These are phyloP conservation scores for Cassiopea xamachana DNA, from an alignment of 30 jellyfish, hydroid and myxozoan genomes.

Conservation along the genomic window DNA sequence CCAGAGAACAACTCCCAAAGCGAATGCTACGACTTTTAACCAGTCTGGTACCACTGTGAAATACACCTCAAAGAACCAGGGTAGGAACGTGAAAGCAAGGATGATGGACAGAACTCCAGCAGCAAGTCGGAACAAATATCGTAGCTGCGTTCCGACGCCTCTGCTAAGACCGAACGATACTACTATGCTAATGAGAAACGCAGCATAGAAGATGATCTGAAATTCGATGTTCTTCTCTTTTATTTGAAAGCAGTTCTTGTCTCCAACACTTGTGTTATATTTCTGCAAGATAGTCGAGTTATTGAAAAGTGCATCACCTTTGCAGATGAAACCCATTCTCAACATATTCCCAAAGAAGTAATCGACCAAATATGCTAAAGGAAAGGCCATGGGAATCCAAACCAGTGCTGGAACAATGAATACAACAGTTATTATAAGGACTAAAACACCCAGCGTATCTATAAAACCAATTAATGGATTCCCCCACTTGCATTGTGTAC, in stretches of 20 bases:
- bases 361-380: constrained; percentile 68
- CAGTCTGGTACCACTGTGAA: constrained; percentile 45
- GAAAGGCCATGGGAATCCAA: constrained; percentile 83
- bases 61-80: constrained; percentile 82
- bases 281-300: background rate
- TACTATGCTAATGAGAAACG: constrained; percentile 17
- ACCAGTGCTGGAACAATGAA: constrained; percentile 61
- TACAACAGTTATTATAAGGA: constrained; percentile 55
- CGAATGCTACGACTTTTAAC: constrained; percentile 52
- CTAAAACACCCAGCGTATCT: constrained; percentile 46
- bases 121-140: constrained; percentile 17
- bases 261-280: background rate
- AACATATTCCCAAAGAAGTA: constrained; percentile 43
- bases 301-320: constrained; percentile 10
- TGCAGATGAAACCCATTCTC: constrained; percentile 72
- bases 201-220: constrained; percentile 26
- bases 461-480: constrained; percentile 62
- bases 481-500: constrained; percentile 80
- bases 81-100: constrained; percentile 68
- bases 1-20: constrained; percentile 69
- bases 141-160: constrained; percentile 2
- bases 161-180: constrained; percentile 29
- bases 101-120: constrained; percentile 17
- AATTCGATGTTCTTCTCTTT: constrained; percentile 16
- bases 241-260: constrained; percentile 30